Conservation (phyloP, 1,140 invertebrate species). For the Polypedilum vanderplanki region DNA sequence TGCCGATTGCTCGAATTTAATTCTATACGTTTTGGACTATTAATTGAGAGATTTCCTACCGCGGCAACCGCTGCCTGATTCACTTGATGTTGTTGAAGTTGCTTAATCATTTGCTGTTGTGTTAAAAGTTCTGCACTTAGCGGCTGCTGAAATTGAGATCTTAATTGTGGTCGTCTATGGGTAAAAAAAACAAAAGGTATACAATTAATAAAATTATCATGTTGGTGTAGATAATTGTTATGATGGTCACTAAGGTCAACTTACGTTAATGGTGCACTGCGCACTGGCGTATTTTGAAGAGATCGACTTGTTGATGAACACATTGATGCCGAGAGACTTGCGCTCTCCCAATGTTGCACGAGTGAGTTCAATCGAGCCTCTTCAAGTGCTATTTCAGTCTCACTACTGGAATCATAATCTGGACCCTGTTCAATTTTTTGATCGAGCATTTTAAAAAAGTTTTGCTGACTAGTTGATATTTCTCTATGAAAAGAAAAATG, state of each 20-base stretch:
- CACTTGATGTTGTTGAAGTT: slow-evolving; percentile 34
- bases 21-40: slow-evolving; percentile 30
- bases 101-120: slow-evolving; percentile 34
- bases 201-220: neutral
- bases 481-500: slow-evolving; percentile 50
- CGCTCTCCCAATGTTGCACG: slow-evolving; percentile 56
- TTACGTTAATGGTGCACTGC: slow-evolving; percentile 37
- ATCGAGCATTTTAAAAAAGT: slow-evolving; percentile 86
- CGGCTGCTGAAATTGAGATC: slow-evolving; percentile 30
- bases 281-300: slow-evolving; percentile 42
- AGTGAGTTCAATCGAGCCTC: slow-evolving; percentile 50
- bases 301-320: slow-evolving; percentile 43
- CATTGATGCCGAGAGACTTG: slow-evolving; percentile 48
- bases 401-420: slow-evolving; percentile 62
- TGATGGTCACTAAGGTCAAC: slow-evolving; percentile 30
- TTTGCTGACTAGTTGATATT: slow-evolving; percentile 75
- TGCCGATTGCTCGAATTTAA: slow-evolving; percentile 8
- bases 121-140: slow-evolving; percentile 40
- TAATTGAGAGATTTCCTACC: slow-evolving; percentile 29
- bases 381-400: slow-evolving; percentile 54
- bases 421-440: slow-evolving; percentile 80
- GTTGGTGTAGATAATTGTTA: neutral
- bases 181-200: too few species aligned
- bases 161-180: neutral
- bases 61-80: slow-evolving; percentile 31